These are phyloP conservation scores for Drosophila prolongata DNA, from an alignment of 2,888 invertebrate genomes.

Conservation along the genomic window DNA sequence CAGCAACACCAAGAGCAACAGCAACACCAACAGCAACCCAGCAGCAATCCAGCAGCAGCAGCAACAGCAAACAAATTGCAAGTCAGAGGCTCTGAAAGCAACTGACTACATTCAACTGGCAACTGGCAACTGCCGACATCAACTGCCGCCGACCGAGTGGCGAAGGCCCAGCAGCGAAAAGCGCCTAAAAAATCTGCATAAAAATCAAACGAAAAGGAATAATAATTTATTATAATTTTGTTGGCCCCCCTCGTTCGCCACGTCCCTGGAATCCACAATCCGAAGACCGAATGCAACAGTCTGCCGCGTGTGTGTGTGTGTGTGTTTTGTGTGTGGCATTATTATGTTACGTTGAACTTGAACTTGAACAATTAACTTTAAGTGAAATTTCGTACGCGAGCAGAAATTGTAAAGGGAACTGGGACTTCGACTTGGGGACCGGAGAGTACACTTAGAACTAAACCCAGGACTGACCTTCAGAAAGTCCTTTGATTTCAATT, in stretches of 20 bases:
- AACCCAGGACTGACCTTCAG: accelerated
- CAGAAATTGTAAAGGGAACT: slow-evolving; percentile 75
- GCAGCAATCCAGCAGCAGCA: slow-evolving; percentile 13
- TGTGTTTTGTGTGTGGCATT: slow-evolving; percentile 59
- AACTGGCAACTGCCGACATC: slow-evolving; percentile 40
- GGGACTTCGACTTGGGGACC: slow-evolving; percentile 27
- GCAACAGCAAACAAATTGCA: slow-evolving; percentile 58
- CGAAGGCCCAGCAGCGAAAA: slow-evolving; percentile 35
- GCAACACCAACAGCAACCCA: slow-evolving; percentile 7
- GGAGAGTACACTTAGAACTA: slow-evolving; percentile 1
- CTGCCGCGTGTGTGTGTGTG: slow-evolving; percentile 22
- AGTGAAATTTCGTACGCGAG: slow-evolving; percentile 82
- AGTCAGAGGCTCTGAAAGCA: slow-evolving; percentile 42
- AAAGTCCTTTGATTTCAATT: background rate
- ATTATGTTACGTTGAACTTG: slow-evolving; percentile 81
- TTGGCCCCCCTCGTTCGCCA: slow-evolving; percentile 10
- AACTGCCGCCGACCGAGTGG: slow-evolving; percentile 33
- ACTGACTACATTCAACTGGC: slow-evolving; percentile 44
- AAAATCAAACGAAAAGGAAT: slow-evolving; percentile 79
- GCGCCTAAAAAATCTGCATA: slow-evolving; percentile 73
- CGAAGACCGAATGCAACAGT: slow-evolving; percentile 32
- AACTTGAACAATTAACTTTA: slow-evolving; percentile 82
- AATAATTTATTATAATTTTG: slow-evolving; percentile 81
- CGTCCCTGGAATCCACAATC: slow-evolving; percentile 6
- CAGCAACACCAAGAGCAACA: slow-evolving; percentile 8